These are phyloP conservation scores for Zaprionus lineosus DNA, from an alignment of 2,888 invertebrate species.

Conservation along the genomic window DNA sequence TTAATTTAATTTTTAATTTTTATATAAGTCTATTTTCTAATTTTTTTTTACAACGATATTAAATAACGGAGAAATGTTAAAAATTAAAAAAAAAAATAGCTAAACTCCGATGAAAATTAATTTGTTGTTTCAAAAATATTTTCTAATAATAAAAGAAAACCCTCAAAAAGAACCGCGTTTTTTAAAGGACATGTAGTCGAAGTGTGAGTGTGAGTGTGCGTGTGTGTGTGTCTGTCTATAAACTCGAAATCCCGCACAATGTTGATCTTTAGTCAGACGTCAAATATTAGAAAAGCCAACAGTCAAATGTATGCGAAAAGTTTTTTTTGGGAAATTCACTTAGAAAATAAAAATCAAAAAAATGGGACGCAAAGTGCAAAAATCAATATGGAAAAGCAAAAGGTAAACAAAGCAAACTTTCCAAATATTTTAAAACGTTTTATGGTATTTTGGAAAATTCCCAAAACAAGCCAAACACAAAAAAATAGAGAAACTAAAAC, in stretches of 20 bases:
- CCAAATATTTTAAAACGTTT: constrained; percentile 43
- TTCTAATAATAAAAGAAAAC: too few species aligned
- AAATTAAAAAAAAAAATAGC: too few species aligned
- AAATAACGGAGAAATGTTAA: too few species aligned
- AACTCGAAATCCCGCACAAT: neutral
- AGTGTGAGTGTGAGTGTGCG: too few species aligned
- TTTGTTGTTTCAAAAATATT: too few species aligned
- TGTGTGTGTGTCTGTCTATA: too few species aligned
- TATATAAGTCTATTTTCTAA: too few species aligned
- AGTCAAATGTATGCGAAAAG: constrained; percentile 3
- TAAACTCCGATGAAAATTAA: too few species aligned
- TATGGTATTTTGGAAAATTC: constrained; percentile 3
- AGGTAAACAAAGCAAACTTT: constrained; percentile 24
- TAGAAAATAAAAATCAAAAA: constrained; percentile 16
- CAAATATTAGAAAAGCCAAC: constrained; percentile 16
- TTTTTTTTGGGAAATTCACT: constrained; percentile 22
- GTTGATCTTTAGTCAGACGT: neutral
- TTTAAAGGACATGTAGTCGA: too few species aligned
- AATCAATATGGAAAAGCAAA: constrained; percentile 32
- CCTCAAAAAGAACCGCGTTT: too few species aligned
- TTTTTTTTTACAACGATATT: too few species aligned
- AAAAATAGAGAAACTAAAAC: neutral
- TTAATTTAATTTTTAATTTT: too few species aligned
- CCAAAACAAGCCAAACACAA: neutral
- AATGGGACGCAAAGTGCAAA: constrained; percentile 33